phyloP scores from a whole-genome alignment of 2,113 vertebrate species.

The Neolamprologus fasciatus region DNA sequence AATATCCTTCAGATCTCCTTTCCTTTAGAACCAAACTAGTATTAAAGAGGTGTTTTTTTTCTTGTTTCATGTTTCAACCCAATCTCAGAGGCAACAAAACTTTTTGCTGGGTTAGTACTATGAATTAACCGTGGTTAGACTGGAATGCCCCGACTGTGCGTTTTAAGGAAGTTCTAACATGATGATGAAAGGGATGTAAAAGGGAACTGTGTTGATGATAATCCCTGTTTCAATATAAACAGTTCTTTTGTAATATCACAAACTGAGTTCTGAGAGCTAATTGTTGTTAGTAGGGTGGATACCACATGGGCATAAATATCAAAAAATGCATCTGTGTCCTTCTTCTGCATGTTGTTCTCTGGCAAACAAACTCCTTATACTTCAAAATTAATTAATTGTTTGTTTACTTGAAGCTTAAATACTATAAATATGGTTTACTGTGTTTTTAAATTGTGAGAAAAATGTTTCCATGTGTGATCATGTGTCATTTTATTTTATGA shows the following conservation, averaged over 20 bases:
- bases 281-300: not conserved
- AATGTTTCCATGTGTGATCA: not conserved
- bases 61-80: not conserved
- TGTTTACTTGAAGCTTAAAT: not conserved
- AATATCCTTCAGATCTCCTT: not conserved
- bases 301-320: not conserved
- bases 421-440: not conserved
- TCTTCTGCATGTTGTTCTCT: not conserved
- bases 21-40: not conserved
- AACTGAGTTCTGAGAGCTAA: not conserved
- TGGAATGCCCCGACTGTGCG: not conserved
- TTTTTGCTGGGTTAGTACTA: not conserved
- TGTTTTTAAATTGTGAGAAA: not conserved
- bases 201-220: not conserved
- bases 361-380: not conserved
- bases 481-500: not conserved
- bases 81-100: not conserved
- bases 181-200: not conserved
- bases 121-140: not conserved
- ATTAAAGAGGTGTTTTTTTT: not conserved
- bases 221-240: rapidly evolving
- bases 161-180: not conserved
- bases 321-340: rapidly evolving
- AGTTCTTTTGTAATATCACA: rapidly evolving
- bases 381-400: not conserved